A percentile compares a stretch with the other conserved stretches of the same genome.
phyloP scores from a whole-genome alignment of 2,888 invertebrate genomes.

The Leptogaster cylindrica region DNA sequence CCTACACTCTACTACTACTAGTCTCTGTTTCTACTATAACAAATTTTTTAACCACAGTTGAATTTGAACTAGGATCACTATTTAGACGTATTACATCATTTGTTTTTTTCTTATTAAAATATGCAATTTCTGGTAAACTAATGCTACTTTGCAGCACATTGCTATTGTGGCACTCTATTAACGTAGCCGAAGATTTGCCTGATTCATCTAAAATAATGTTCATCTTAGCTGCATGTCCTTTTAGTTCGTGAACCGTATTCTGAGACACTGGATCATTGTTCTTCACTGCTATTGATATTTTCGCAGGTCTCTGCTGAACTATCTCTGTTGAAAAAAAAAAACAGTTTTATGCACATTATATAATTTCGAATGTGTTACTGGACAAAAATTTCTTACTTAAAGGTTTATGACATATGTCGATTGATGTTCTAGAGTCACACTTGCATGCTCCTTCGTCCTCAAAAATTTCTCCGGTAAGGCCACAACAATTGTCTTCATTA shows the following conservation, averaged over 20 bases:
- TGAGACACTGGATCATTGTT: too few relatives aligned
- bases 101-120: slow-evolving; percentile 6
- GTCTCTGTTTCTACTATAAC: slow-evolving; percentile 16
- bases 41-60: slow-evolving; percentile 6
- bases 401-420: too few relatives aligned
- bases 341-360: too few relatives aligned
- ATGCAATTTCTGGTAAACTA: slow-evolving; percentile 33
- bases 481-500: slow-evolving; percentile 12
- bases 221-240: slow-evolving; percentile 1
- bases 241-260: too few relatives aligned
- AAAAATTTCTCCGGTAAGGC: too few relatives aligned
- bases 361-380: slow-evolving; percentile 1
- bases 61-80: slow-evolving; percentile 15
- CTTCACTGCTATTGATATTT: background rate
- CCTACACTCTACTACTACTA: too few relatives aligned
- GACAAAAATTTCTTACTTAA: too few relatives aligned
- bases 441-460: background rate
- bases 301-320: background rate
- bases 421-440: too few relatives aligned
- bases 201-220: slow-evolving; percentile 24
- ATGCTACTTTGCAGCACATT: slow-evolving; percentile 23
- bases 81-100: slow-evolving; percentile 10
- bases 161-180: background rate
- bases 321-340: background rate
- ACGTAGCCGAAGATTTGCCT: slow-evolving; percentile 10